Evolutionary conservation across 2,888 invertebrate genomes (phyloP), one percentile per base, ranked within the genome.

Genomic region (Julus scanicus): DNA sequence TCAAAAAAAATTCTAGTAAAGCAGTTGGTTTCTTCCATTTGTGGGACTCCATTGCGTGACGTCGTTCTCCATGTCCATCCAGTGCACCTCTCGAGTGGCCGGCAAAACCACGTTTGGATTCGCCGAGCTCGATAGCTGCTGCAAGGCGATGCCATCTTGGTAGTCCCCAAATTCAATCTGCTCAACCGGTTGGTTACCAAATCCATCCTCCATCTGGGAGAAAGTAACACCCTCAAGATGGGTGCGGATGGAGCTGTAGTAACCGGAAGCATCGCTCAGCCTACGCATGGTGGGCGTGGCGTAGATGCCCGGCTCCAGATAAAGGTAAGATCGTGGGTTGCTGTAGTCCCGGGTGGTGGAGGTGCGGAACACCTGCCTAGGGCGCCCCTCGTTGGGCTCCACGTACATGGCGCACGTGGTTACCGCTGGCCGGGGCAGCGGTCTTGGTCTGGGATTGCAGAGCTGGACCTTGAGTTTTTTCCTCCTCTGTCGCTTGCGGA

Each of bases 241-340:
- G 63, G 84, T 84, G 39, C 44, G 84, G 17, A 84, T 84, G 84
- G 84, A 84, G n/a, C 40, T 40, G n/a, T 84, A 84, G 39, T 39
- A 40, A n/a, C 84, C 84, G 39, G 84, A 84, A 44, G 84, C 84
- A 5, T 63, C 63, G 63, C 63, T 63, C 2, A 5, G 63, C n/a
- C 63, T 17, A 5, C 63, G n/a, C 63, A 17, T 63, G 3, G 5
- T 17, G 40, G 17, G 3, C 17, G 40, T 84, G 37, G 84, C 84
- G 44, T 84, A 84, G 15, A 84, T 17, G 15, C 44, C 44, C 11
- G 84, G 84, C 44, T 84, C 84, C 44, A 84, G 44, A 15, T 84
- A 84, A 15, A 84, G 44, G 39, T 84, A 84, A 13, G 39, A 39
- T 39, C n/a, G 13, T 2, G 84, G 84, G 15, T 37, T 39, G 44